Base-by-base conservation (phyloP, 1,140 invertebrate genomes). In the Trypoxylus dichotomus region DNA sequence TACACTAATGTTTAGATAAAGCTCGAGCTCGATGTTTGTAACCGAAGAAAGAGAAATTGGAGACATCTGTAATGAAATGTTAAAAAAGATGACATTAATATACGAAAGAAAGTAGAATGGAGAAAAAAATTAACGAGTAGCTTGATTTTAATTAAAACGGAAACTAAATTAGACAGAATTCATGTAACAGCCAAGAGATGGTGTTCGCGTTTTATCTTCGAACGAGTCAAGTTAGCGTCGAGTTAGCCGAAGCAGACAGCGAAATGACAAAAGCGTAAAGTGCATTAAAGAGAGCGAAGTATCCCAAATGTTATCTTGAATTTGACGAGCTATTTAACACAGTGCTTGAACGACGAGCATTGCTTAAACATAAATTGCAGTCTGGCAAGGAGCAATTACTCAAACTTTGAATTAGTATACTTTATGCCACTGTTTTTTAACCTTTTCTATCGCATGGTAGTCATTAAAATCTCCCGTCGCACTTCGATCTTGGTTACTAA, bases 71-170 rank as follows among this genome's bases (percentile, higher is more conserved):
- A n/a, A n/a, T n/a, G n/a, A n/a, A n/a, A n/a, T n/a, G n/a, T n/a
- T n/a, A 37, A 5, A 1, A 8, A 37, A 37, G 32, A 7, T 8
- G 32, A 37, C 32, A 8, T 8, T 37, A 37, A 37, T 37, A 8
- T 2, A 8, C 32, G 32, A 8, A 37, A 0, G 32, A 37, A 37
- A 8, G 32, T 37, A 58, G 47, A 58, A 0, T 13, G 47, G 47
- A 58, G 21, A n/a, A 21, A 58, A 21, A 58, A 58, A 21, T 58
- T 21, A 58, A 68, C 60, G 60, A 27, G 24, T 21, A 25, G 24
- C 60, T n/a, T 68, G 60, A 68, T 68, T 68, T 68, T 68, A 68
- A 68, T 68, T 68, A 68, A 68, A 68, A 27, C 60, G 24, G 60
- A 68, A 25, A 29, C 19, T 68, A 68, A 68, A 68, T 68, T 68